A percentile compares a stretch with the other conserved stretches of the same genome.
Conservation (phyloP, 2,888 invertebrate genomes). For the Atethmia centrago region DNA sequence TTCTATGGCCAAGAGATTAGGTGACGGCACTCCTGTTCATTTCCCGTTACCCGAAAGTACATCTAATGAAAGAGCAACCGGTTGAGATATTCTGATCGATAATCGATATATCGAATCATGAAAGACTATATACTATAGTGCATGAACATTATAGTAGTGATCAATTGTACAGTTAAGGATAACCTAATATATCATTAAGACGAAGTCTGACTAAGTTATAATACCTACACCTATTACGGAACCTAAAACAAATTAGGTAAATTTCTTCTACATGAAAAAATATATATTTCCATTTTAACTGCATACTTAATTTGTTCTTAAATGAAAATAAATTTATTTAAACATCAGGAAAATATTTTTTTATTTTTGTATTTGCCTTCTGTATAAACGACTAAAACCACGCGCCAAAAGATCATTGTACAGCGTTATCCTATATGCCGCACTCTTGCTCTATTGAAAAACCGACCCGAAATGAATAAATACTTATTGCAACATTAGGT, state of each 20-base stretch:
- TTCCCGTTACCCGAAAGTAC: conserved; percentile 71
- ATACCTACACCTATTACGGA: conserved; percentile 6
- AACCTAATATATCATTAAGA: conserved; percentile 4
- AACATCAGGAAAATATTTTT: not conserved
- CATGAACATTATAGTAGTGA: conserved; percentile 8
- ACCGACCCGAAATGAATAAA: not conserved
- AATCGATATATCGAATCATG: not conserved
- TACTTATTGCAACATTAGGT: conserved; percentile 17
- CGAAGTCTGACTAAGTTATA: conserved; percentile 27
- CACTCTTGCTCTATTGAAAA: not conserved
- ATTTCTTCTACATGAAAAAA: not conserved
- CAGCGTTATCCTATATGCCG: not conserved
- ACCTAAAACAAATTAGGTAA: not conserved
- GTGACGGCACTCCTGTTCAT: conserved; percentile 85
- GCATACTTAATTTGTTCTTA: conserved; percentile 18
- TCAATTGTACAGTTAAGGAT: conserved; percentile 14
- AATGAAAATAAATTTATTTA: not conserved
- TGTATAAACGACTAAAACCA: not conserved
- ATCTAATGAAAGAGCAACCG: conserved; percentile 61
- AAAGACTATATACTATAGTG: not conserved
- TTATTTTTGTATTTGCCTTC: not conserved
- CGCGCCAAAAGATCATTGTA: not conserved
- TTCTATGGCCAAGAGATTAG: conserved; percentile 82
- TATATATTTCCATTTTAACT: conserved; percentile 2
- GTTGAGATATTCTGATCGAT: conserved; percentile 48